Base-by-base conservation (phyloP, 2,797 vertebrate genomes). In the Enteromius argenteus region DNA sequence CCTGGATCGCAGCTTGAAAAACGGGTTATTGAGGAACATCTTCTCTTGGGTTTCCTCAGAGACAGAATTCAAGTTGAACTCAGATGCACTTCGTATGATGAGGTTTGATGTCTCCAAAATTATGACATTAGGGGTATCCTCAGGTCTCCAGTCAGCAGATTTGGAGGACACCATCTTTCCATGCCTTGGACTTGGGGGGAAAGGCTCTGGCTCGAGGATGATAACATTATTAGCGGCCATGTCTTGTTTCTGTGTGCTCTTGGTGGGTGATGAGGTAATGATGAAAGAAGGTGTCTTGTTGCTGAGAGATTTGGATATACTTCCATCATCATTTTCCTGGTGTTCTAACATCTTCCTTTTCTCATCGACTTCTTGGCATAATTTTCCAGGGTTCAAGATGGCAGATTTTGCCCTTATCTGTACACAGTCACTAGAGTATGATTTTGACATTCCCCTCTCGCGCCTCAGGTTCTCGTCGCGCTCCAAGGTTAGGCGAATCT, bases 1-100 rank as follows among this genome's bases (percentile, higher is more conserved):
- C 85, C 95, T 92, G 39, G 96, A 96, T 5, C 94, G 92, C 79
- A 96, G 90, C 82, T 96, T 96, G 89, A 96, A 96, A 89, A 96
- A 96, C 0, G 96, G 96, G 85, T 96, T 96, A 86, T 92, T 95
- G 8, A 95, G 91, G 86, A 96, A 95, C 17, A 92, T 93, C 83
- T 94, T 95, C 84, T 95, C 94, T 42, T 94, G 93, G 8, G 90
- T 90, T 85, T 93, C 92, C 27, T 94, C 93, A 5, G 89, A 90
- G 35, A 85, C 86, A 73, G 94, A 94, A 87, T 93, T 95, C 19
- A 96, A 91, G 58, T 93, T 95, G 60, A 94, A 94, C 64, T 96
- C 95, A 0, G 96, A 95, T 58, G 95, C 92, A 81, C 95, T 95
- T 85, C 94, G 94, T 68, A 95, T 94, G 8, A 96, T 95, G 85